Percentiles rank a stretch among this genome's conserved stretches.
phyloP scores from a whole-genome alignment of 2,113 vertebrate species.

The Paramormyrops kingsleyae region DNA sequence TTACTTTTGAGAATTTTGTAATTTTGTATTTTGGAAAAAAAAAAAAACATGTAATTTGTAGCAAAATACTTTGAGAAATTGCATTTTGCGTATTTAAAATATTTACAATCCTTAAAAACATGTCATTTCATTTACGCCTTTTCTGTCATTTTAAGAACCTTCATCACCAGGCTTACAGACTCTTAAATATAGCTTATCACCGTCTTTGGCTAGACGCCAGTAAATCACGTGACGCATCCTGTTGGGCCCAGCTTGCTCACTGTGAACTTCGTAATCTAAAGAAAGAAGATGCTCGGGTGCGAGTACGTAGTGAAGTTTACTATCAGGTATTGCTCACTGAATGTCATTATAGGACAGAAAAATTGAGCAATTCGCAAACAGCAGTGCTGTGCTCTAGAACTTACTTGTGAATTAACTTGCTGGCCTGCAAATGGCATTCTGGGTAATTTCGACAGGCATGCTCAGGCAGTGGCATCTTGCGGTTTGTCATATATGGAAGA shows the following conservation, averaged over 20 bases:
- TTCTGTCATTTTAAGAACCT: background rate
- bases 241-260: background rate
- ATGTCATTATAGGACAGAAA: background rate
- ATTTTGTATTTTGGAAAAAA: background rate
- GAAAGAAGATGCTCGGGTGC: background rate
- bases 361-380: background rate
- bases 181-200: background rate
- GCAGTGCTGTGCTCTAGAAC: background rate
- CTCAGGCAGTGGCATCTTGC: background rate
- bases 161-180: background rate
- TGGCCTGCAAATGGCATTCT: background rate
- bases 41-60: background rate
- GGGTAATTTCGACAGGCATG: background rate
- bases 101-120: no score
- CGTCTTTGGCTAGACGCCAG: background rate
- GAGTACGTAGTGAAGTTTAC: background rate
- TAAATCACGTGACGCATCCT: background rate
- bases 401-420: background rate
- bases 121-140: no score
- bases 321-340: background rate
- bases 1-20: background rate
- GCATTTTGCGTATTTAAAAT: no score
- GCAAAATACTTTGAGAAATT: background rate
- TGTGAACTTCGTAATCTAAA: background rate
- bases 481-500: background rate